Percentiles rank a stretch among this genome's conserved stretches.
Conservation (phyloP, 2,888 invertebrate species). For the Chymomyza procnemis region DNA sequence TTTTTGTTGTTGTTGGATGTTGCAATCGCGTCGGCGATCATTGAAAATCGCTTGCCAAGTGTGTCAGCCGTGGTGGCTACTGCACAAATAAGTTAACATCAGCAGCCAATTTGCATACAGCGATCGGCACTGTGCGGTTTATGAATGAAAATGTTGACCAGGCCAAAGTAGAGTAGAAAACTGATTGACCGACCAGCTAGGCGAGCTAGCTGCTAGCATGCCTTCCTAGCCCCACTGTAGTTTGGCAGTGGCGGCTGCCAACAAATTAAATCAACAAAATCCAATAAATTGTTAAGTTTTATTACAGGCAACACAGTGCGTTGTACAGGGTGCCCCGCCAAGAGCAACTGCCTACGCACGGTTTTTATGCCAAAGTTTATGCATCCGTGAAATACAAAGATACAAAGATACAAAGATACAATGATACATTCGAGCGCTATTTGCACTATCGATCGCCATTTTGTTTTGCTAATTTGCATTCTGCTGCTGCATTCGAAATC, state of each 20-base stretch:
- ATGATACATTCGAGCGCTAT: no score
- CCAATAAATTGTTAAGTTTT: conserved; percentile 76
- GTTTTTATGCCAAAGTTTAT: conserved; percentile 30
- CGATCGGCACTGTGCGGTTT: conserved; percentile 56
- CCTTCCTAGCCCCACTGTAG: background rate
- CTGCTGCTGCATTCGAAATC: conserved; percentile 59
- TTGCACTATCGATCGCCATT: conserved; percentile 54
- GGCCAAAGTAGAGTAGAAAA: background rate
- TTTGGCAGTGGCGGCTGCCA: conserved; percentile 23
- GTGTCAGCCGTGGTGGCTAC: conserved; percentile 53
- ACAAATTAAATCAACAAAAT: conserved; percentile 70
- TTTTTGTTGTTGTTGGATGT: conserved; percentile 46
- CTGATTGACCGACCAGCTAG: background rate
- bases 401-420: no score
- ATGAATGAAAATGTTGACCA: conserved; percentile 61
- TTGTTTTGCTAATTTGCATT: conserved; percentile 71
- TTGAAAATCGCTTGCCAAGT: conserved; percentile 69
- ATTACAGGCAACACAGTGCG: conserved; percentile 59
- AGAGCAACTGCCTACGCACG: background rate
- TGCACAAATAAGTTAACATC: conserved; percentile 35
- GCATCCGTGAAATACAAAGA: conserved; percentile 62
- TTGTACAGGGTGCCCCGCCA: background rate
- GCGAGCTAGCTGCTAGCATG: no score
- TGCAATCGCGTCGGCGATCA: conserved; percentile 50
- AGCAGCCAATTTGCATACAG: conserved; percentile 70